A percentile compares a stretch with the other conserved stretches of the same genome.
Evolutionary conservation across 2,888 invertebrate species (phyloP).

Genomic region (Sminthurinus aureus): DNA sequence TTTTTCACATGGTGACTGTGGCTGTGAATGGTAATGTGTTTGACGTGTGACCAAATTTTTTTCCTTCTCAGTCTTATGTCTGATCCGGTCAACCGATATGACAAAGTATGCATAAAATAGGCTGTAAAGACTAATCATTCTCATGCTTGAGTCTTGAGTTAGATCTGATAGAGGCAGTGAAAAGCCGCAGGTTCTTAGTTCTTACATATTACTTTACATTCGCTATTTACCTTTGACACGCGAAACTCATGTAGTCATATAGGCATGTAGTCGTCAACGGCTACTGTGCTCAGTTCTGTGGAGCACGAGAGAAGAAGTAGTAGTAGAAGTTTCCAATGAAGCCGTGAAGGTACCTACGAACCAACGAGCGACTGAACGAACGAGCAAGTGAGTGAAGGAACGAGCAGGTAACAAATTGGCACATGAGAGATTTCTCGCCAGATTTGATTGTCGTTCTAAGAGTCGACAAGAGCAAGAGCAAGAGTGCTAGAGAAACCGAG

Average conservation of each 20-base stretch:
- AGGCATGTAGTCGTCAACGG: too few relatives aligned
- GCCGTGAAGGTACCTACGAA: background rate
- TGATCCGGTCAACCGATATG: too few relatives aligned
- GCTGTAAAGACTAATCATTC: too few relatives aligned
- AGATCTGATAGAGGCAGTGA: slow-evolving; percentile 46
- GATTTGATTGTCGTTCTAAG: slow-evolving; percentile 32
- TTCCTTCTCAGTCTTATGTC: too few relatives aligned
- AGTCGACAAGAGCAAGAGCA: background rate
- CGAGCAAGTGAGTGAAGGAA: background rate
- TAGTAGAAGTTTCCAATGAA: background rate
- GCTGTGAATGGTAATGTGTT: too few relatives aligned
- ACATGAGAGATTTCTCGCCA: slow-evolving; percentile 40
- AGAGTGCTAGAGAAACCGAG: background rate
- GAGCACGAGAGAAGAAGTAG: background rate
- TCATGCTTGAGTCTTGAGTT: background rate
- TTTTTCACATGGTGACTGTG: too few relatives aligned
- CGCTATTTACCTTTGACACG: slow-evolving; percentile 52
- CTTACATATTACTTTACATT: background rate
- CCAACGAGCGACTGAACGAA: slow-evolving; percentile 14
- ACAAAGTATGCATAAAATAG: too few relatives aligned
- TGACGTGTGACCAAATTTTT: too few relatives aligned
- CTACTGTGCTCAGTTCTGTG: too few relatives aligned
- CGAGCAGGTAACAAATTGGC: slow-evolving; percentile 41
- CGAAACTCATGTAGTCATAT: slow-evolving; percentile 28
- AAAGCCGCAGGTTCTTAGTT: slow-evolving; percentile 14